Conservation (phyloP, 2,797 vertebrate genomes). For the Danio tinwini region DNA sequence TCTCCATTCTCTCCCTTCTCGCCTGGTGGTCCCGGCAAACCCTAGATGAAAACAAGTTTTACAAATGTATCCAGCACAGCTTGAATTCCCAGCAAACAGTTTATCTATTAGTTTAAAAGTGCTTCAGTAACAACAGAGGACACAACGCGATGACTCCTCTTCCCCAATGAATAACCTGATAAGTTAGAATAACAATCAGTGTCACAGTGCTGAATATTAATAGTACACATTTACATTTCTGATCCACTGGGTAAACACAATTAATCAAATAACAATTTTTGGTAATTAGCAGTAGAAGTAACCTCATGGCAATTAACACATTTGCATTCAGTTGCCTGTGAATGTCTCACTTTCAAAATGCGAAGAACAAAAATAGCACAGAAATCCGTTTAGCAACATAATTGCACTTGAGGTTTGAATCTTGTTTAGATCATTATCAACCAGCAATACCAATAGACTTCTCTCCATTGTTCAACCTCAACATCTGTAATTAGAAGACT, state of each 20-base stretch:
- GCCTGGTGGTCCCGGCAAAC: conserved; percentile 93
- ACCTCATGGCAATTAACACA: conserved; percentile 26
- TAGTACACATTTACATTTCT: conserved; percentile 29
- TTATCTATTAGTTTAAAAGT: neutral
- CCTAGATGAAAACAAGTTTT: conserved; percentile 73
- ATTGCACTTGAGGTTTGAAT: conserved; percentile 59
- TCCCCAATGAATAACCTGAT: neutral
- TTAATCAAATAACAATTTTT: conserved; percentile 76
- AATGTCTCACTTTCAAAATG: conserved; percentile 48
- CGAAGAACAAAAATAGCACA: conserved; percentile 65
- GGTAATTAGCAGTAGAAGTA: conserved; percentile 75
- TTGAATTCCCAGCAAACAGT: neutral
- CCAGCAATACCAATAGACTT: conserved; percentile 1
- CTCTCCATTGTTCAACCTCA: conserved; percentile 22
- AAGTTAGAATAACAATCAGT: conserved; percentile 27
- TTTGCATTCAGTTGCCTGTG: conserved; percentile 13
- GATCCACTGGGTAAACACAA: conserved; percentile 68
- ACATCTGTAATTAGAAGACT: conserved; percentile 16
- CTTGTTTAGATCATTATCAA: conserved; percentile 19
- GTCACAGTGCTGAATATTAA: conserved; percentile 13
- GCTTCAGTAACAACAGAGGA: neutral
- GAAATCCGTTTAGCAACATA: conserved; percentile 58
- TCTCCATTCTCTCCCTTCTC: conserved; percentile 98
- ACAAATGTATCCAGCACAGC: neutral
- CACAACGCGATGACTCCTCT: neutral